These are phyloP conservation scores for Hypotaenidia philippensis DNA, from an alignment of 2,797 vertebrate genomes.

Conservation along the genomic window DNA sequence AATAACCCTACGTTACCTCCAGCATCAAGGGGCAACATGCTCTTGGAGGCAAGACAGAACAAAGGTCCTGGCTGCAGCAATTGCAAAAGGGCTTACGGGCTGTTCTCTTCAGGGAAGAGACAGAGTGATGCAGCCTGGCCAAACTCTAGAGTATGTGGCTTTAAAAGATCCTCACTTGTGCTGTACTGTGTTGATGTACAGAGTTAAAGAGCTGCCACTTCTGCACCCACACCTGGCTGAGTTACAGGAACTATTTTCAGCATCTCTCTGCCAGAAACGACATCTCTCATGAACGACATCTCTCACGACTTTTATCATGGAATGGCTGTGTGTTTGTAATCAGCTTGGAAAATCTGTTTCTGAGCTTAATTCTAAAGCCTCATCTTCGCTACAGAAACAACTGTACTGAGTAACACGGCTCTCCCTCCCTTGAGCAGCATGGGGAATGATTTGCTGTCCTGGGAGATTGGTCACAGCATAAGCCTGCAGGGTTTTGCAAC, in stretches of 20 bases:
- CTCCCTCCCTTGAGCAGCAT: background rate
- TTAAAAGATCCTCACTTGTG: constrained; percentile 2
- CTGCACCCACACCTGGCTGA: constrained; percentile 25
- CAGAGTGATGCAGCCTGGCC: constrained; percentile 17
- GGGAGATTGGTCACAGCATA: constrained; percentile 35
- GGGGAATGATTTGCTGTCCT: constrained; percentile 39
- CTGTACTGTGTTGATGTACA: background rate
- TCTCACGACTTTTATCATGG: constrained; percentile 13
- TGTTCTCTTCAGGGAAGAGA: constrained; percentile 34
- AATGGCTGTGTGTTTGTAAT: background rate
- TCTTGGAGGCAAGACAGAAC: constrained; percentile 61
- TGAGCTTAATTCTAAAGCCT: constrained; percentile 14
- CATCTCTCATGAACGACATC: background rate
- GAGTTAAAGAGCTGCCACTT: constrained; percentile 1
- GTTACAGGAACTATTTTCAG: constrained; percentile 17
- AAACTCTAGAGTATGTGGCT: constrained; percentile 3
- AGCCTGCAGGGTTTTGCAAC: constrained; percentile 9
- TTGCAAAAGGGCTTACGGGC: constrained; percentile 27
- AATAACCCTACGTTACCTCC: constrained; percentile 39
- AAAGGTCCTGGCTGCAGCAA: constrained; percentile 21
- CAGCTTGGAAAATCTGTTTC: constrained; percentile 45
- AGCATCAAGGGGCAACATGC: constrained; percentile 39
- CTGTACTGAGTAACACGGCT: background rate
- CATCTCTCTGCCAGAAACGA: background rate
- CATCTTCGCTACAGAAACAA: constrained; percentile 35